phyloP scores from a whole-genome alignment of 2,797 vertebrate genomes.

The Aphelocoma californica region DNA sequence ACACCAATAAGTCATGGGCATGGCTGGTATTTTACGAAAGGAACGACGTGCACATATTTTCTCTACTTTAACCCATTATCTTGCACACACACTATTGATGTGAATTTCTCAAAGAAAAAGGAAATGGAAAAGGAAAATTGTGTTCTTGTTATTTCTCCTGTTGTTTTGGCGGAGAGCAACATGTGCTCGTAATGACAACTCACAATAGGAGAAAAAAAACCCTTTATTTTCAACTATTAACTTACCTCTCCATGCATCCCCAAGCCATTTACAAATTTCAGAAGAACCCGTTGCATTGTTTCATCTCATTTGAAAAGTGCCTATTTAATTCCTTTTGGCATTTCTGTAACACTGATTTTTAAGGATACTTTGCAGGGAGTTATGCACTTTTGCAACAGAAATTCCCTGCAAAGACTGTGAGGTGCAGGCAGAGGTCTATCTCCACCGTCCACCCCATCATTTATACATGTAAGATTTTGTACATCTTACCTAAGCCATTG shows the following conservation, averaged over 20 bases:
- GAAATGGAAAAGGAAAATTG: background rate
- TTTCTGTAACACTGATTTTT: background rate
- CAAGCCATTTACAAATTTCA: background rate
- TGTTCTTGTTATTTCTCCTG: background rate
- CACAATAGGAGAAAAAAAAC: background rate
- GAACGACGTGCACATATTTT: background rate
- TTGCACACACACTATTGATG: background rate
- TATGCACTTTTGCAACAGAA: background rate
- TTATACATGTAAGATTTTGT: background rate
- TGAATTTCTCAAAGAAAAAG: background rate
- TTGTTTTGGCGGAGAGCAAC: background rate
- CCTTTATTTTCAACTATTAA: background rate
- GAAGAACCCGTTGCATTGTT: background rate
- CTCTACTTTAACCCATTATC: background rate
- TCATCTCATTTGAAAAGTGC: background rate
- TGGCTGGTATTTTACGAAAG: constrained; percentile 55
- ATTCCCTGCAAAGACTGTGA: background rate
- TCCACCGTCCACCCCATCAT: background rate
- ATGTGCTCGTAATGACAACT: background rate
- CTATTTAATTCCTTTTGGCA: background rate
- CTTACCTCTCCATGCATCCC: background rate
- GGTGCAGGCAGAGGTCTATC: background rate
- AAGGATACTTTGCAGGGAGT: background rate
- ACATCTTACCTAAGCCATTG: background rate
- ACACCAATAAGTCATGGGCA: constrained; percentile 58